Percentiles rank a stretch among this genome's conserved stretches.
Evolutionary conservation across 2,797 vertebrate genomes (phyloP).

Genomic region (Siniperca obscura): DNA sequence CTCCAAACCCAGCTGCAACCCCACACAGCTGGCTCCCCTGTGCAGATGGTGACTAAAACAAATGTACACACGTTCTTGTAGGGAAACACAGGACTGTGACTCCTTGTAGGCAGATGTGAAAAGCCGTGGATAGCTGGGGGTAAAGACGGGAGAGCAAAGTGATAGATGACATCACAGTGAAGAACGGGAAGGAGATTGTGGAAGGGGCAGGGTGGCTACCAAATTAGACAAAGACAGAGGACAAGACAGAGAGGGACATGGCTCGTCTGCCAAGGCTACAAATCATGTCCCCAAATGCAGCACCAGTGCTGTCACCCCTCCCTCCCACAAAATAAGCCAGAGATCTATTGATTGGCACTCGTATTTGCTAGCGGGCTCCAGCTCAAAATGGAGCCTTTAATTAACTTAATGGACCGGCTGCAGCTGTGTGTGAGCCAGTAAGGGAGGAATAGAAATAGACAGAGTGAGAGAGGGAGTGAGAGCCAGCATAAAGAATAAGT

Average conservation of each 20-base stretch:
- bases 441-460: slow-evolving; percentile 73
- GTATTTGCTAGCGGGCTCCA: slow-evolving; percentile 83
- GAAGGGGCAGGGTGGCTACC: slow-evolving; percentile 64
- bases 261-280: slow-evolving; percentile 77
- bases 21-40: slow-evolving; percentile 61
- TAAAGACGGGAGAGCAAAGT: slow-evolving; percentile 60
- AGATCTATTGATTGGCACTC: slow-evolving; percentile 88
- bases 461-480: slow-evolving; percentile 43
- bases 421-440: slow-evolving; percentile 82
- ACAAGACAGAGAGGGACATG: slow-evolving; percentile 74
- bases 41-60: slow-evolving; percentile 68
- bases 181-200: slow-evolving; percentile 60
- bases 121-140: slow-evolving; percentile 55
- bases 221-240: slow-evolving; percentile 81
- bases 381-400: slow-evolving; percentile 90
- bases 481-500: slow-evolving; percentile 78
- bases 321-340: slow-evolving; percentile 78
- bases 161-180: slow-evolving; percentile 68
- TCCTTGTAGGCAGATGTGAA: slow-evolving; percentile 61
- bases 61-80: slow-evolving; percentile 42
- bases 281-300: slow-evolving; percentile 77
- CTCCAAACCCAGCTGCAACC: slow-evolving; percentile 51
- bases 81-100: slow-evolving; percentile 46
- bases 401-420: slow-evolving; percentile 89
- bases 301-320: slow-evolving; percentile 65